Conservation (phyloP, 2,113 vertebrate genomes). For the Arothron firmamentum region DNA sequence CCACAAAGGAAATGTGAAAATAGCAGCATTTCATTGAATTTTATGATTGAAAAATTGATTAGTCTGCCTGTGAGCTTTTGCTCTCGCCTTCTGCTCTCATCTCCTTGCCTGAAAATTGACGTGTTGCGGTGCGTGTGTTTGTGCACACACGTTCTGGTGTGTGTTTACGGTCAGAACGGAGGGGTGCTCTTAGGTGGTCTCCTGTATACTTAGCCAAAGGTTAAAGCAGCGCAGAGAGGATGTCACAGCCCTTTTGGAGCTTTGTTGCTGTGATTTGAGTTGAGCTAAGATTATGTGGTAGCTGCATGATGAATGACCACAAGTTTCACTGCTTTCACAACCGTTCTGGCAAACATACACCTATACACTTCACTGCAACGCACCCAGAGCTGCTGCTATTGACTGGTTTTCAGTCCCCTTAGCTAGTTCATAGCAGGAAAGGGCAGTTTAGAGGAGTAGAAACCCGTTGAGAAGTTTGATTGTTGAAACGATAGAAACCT, state of each 20-base stretch:
- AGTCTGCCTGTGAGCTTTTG: constrained; percentile 67
- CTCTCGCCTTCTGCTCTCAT: constrained; percentile 65
- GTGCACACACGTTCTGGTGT: constrained; percentile 5
- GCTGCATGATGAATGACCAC: constrained; percentile 44
- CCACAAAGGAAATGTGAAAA: constrained; percentile 60
- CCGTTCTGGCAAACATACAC: constrained; percentile 39
- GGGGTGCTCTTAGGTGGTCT: constrained; percentile 29
- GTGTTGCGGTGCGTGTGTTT: constrained; percentile 25
- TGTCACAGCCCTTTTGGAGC: constrained; percentile 44
- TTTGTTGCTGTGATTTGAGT: constrained; percentile 28
- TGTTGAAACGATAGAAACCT: constrained; percentile 40
- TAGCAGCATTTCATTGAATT: constrained; percentile 57
- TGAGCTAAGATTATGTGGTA: constrained; percentile 2
- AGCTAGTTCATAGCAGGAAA: constrained; percentile 45
- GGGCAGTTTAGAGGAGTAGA: constrained; percentile 41
- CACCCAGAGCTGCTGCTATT: constrained; percentile 64
- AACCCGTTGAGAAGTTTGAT: constrained; percentile 22
- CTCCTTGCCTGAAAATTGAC: constrained; percentile 58
- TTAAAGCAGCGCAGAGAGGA: constrained; percentile 52
- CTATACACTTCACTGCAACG: constrained; percentile 52
- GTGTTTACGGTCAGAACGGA: constrained; percentile 33
- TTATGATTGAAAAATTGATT: constrained; percentile 51
- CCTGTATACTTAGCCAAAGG: constrained; percentile 71
- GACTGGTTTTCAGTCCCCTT: constrained; percentile 62
- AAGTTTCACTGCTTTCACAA: constrained; percentile 44